Evolutionary conservation across 2,113 vertebrate species (phyloP), one percentile per base, ranked within the genome.

Genomic region (Todiramphus saurophagus): DNA sequence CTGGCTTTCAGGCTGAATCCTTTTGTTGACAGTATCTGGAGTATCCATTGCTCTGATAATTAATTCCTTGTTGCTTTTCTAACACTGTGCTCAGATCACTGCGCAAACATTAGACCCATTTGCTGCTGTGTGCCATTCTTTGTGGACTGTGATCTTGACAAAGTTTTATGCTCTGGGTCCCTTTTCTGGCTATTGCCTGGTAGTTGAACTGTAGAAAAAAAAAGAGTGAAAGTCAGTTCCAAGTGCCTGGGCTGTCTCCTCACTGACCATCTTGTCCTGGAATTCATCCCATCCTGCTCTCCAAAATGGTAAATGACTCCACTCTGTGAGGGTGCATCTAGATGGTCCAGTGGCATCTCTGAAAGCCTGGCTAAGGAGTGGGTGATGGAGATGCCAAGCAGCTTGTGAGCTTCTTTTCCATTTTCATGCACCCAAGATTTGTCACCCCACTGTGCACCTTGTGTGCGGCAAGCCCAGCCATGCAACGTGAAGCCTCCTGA

Each of bases 21-120:
- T 87, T 96, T 91, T 93, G 84, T 89, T 89, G 64, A 17, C 69
- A 53, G 30, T 64, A 68, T 82, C 73, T 93, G 81, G 53, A 82
- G 48, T 91, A 89, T 84, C 89, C n/a, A 37, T 62, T 89, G 77
- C 87, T 91, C 74, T 73, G 77, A 53, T 79, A 91, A 72, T 30
- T 58, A 68, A 84, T 60, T 94, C 53, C 60, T 93, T 41, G 51
- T 63, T 80, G 72, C 13, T 78, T 14, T 74, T 92, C 83, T 70
- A 81, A 60, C 53, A 31, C 60, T 56, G 41, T 63, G 60, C 55
- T 93, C 41, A 62, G 31, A 46, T 51, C 64, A 23, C 55, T 1
- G 2, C 14, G 8, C 43, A 72, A 25, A 53, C 27, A 43, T 3
- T 48, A 70, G 72, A 74, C 16, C 11, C 41, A 21, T 76, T 72